Evolutionary conservation across 2,888 invertebrate species (phyloP), one percentile per base, ranked within the genome.

Genomic region (Microplitis deprimator): DNA sequence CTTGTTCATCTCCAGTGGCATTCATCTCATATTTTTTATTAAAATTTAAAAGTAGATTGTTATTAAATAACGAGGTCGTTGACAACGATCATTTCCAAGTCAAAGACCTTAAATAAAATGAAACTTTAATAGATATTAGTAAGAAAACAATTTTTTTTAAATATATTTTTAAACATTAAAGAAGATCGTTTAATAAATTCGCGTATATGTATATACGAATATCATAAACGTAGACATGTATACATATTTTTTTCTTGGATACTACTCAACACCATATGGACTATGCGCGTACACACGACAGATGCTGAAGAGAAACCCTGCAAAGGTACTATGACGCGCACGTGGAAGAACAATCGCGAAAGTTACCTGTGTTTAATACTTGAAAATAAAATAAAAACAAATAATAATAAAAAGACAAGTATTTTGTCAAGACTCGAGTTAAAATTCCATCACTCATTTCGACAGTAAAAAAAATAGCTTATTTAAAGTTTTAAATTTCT

Each of bases 281-380:
- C 17, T 41, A 20, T 69, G 40, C 68, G 41, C 38, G 40, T 73
- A 79, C 77, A 77, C 81, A 80, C 82, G 78, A 81, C 86, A 86
- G 86, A 86, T 86, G 87, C 82, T 83, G 72, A 50, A 29, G 82
- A 78, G 87, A 87, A 87, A 84, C 84, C 84, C 79, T 82, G 79
- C 81, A 84, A 84, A 81, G 79, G 82, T 78, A 20, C 59, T 8
- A 67, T 29, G 50, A 60, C 50, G 59, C 67, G 73, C 73, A 74
- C 68, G 73, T 74, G 68, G 73, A 74, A 17, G 60, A 17, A 74
- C 8, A 65, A 73, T 73, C 50, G 73, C 10, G 39, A 74, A 74
- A 74, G 39, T 68, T 74, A 68, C 20, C 16, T 41, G 73, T 41
- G 10, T 50, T 20, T 20, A 60, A 13, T 50, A 61, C n/a, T 39